These are phyloP conservation scores for Thumatha senex DNA, from an alignment of 2,888 invertebrate species.

Conservation along the genomic window DNA sequence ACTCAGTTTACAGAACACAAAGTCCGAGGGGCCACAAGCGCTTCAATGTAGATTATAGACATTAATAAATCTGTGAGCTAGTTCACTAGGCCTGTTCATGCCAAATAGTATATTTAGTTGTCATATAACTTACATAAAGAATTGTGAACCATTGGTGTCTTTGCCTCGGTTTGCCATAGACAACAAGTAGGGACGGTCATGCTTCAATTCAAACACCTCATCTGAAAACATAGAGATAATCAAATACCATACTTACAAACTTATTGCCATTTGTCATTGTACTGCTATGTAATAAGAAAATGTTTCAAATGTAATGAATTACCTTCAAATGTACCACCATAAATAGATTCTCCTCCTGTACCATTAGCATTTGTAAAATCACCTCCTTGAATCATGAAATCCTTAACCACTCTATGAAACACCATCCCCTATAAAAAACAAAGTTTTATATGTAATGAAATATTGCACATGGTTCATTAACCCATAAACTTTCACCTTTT, in stretches of 20 bases:
- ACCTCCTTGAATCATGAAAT: constrained; percentile 98
- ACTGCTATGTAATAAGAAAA: no score
- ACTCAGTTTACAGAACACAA: no score
- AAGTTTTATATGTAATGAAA: background rate
- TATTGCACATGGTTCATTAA: no score
- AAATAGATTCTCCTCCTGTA: constrained; percentile 98
- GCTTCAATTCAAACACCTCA: constrained; percentile 95
- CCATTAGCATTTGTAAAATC: constrained; percentile 97
- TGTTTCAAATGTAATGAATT: constrained; percentile 2
- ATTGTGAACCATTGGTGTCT: constrained; percentile 99
- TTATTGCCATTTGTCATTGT: no score
- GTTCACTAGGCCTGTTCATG: constrained; percentile 41
- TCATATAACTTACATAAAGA: constrained; percentile 95
- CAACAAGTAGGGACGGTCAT: constrained; percentile 94
- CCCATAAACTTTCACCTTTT: background rate
- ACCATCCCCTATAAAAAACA: constrained; percentile 84
- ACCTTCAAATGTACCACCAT: constrained; percentile 98
- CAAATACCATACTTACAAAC: no score
- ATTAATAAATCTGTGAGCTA: no score
- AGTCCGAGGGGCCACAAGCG: no score
- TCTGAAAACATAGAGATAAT: constrained; percentile 84
- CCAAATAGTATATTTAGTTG: background rate
- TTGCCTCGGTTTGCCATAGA: constrained; percentile 99
- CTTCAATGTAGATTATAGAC: no score
- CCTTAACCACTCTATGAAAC: constrained; percentile 97